Percentiles rank a stretch among this genome's conserved stretches.
phyloP scores from a whole-genome alignment of 1,140 invertebrate genomes.

The Neoseiulus cucumeris region DNA sequence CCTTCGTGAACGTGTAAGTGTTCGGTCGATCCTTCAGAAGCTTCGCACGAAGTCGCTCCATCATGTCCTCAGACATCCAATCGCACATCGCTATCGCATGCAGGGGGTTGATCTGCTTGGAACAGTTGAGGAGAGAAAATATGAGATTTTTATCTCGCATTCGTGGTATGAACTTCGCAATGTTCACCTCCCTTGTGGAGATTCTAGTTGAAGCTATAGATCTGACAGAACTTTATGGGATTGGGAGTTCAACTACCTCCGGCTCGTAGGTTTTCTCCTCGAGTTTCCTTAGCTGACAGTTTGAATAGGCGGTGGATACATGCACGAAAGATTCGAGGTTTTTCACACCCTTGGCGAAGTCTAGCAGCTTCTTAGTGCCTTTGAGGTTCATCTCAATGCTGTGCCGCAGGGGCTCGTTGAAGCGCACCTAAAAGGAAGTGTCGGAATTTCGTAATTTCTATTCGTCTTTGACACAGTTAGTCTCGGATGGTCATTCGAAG shows the following conservation, averaged over 20 bases:
- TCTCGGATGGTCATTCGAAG: no score
- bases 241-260: not conserved
- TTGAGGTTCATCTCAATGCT: not conserved
- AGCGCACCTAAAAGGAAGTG: not conserved
- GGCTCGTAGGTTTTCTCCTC: constrained; percentile 13
- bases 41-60: constrained; percentile 25
- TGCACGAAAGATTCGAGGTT: constrained; percentile 11
- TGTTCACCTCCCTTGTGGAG: no score
- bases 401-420: not conserved
- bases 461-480: no score
- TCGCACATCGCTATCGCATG: not conserved
- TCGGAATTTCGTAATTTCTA: no score
- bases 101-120: not conserved
- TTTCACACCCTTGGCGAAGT: not conserved
- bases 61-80: not conserved
- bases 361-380: not conserved
- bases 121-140: no score
- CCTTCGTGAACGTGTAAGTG: constrained; percentile 64
- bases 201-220: no score
- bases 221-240: no score
- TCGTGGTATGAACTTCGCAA: no score
- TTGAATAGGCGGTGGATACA: constrained; percentile 16
- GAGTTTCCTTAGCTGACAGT: constrained; percentile 14
- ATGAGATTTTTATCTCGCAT: no score
- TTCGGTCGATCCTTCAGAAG: constrained; percentile 50